Conservation (phyloP, 2,888 invertebrate genomes). For the Zonitis immaculata region DNA sequence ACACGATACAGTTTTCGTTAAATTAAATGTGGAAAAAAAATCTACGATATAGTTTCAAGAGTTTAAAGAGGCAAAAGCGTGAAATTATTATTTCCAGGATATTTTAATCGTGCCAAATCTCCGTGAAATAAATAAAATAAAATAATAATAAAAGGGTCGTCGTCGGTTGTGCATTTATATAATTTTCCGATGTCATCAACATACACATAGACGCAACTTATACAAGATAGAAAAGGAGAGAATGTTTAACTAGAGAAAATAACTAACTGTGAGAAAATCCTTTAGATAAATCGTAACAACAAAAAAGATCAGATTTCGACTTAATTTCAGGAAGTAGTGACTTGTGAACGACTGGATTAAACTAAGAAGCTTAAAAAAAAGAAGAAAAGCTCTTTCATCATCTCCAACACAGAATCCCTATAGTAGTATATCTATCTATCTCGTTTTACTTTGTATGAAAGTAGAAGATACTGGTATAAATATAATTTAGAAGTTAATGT, state of each 20-base stretch:
- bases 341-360: slow-evolving; percentile 38
- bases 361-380: slow-evolving; percentile 32
- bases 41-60: slow-evolving; percentile 2
- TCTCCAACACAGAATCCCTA: too few relatives aligned
- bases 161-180: slow-evolving; percentile 20
- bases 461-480: too few relatives aligned
- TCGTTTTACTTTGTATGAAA: too few relatives aligned
- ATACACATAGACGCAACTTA: slow-evolving; percentile 25
- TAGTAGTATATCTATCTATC: too few relatives aligned
- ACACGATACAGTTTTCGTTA: slow-evolving; percentile 22
- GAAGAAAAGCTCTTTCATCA: background rate
- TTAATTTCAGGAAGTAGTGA: slow-evolving; percentile 37
- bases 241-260: too few relatives aligned
- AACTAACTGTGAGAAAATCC: slow-evolving; percentile 16
- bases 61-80: slow-evolving; percentile 21
- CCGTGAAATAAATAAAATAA: slow-evolving; percentile 33
- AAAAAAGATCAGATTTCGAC: slow-evolving; percentile 33
- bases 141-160: too few relatives aligned
- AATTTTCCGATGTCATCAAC: slow-evolving; percentile 25
- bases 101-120: slow-evolving; percentile 20
- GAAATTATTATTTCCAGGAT: slow-evolving; percentile 29
- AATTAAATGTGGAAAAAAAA: slow-evolving; percentile 28
- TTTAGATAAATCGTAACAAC: slow-evolving; percentile 18
- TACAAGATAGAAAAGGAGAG: too few relatives aligned
- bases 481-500: too few relatives aligned